These are phyloP conservation scores for Saccostrea cuccullata DNA, from an alignment of 1,140 invertebrate species.

Conservation along the genomic window DNA sequence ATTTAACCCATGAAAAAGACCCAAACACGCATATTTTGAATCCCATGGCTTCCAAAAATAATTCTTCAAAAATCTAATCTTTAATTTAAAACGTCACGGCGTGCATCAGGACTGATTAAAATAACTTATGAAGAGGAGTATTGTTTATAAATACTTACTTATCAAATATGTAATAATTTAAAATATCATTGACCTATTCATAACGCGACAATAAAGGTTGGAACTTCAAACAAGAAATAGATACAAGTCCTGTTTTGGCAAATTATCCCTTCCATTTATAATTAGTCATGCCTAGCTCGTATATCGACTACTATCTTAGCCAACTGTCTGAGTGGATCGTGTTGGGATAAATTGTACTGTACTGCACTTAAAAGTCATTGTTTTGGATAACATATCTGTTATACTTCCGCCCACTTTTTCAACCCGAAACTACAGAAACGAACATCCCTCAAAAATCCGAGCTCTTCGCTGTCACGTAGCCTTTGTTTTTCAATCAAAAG, in stretches of 20 bases:
- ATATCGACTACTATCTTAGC: neutral
- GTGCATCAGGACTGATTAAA: neutral
- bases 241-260: neutral
- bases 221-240: conserved; percentile 9
- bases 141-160: neutral
- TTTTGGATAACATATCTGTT: neutral
- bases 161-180: neutral
- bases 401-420: conserved; percentile 2
- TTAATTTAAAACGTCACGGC: neutral
- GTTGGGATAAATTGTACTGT: neutral
- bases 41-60: neutral
- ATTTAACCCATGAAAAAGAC: neutral
- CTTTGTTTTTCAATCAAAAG: conserved; percentile 8
- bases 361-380: neutral
- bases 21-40: neutral
- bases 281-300: conserved; percentile 2
- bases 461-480: neutral
- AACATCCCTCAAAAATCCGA: conserved; percentile 7
- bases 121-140: neutral
- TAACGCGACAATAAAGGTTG: neutral
- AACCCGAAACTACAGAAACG: neutral
- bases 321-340: neutral
- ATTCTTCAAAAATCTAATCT: neutral
- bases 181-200: conserved; percentile 3
- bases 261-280: neutral